Conservation (phyloP, 1,140 invertebrate species). For the Drosophila persimilis region DNA sequence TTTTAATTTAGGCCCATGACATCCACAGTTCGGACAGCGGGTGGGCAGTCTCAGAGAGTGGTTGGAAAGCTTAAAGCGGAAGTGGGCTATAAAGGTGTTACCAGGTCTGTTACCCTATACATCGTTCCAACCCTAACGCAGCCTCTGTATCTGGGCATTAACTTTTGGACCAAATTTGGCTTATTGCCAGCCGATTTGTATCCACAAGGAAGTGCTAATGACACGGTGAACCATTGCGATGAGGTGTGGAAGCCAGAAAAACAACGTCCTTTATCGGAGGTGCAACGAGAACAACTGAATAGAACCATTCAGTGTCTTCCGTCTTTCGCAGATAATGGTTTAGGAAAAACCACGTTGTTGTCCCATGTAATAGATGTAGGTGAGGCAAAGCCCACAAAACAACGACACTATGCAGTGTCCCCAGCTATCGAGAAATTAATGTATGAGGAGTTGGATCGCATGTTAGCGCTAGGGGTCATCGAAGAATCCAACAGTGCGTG, state of each 20-base stretch:
- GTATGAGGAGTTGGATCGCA: constrained; percentile 1
- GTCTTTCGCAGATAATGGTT: neutral
- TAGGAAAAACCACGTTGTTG: constrained; percentile 1
- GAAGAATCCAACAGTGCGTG: neutral
- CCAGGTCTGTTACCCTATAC: too few species aligned
- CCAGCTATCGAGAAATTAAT: constrained; percentile 2
- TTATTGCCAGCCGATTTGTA: too few species aligned
- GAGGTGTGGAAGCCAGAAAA: neutral
- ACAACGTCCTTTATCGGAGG: neutral
- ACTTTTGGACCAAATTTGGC: too few species aligned
- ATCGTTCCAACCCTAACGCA: too few species aligned
- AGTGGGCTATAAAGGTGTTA: too few species aligned
- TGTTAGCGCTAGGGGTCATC: constrained; percentile 1
- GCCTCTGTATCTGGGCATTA: too few species aligned
- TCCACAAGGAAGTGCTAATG: neutral
- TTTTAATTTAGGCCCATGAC: too few species aligned
- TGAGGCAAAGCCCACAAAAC: neutral
- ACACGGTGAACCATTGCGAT: neutral
- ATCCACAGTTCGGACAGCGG: too few species aligned
- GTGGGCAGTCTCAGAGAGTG: too few species aligned
- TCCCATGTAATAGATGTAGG: neutral
- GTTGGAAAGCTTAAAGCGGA: too few species aligned
- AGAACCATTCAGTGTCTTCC: neutral
- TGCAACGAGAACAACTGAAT: too few species aligned
- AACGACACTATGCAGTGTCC: constrained; percentile 1